A percentile compares a stretch with the other conserved stretches of the same genome.
phyloP scores from a whole-genome alignment of 2,113 vertebrate genomes.

The Anguilla rostrata region DNA sequence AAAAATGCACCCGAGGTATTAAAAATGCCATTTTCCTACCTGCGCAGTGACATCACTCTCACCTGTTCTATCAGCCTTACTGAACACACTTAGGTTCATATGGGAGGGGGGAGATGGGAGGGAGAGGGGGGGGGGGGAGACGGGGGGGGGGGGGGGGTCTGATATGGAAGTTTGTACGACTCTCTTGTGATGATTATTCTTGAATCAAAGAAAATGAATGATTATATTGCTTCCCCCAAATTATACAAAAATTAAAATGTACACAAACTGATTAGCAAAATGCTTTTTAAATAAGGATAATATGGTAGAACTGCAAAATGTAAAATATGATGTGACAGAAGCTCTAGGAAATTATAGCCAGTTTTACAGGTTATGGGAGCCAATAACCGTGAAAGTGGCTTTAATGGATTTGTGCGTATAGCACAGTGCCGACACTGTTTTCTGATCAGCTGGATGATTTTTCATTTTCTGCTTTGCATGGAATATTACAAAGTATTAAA shows the following conservation, averaged over 20 bases:
- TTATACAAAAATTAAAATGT: neutral
- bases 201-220: neutral
- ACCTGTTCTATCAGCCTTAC: constrained; percentile 13
- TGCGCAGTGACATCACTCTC: constrained; percentile 8
- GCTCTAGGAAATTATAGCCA: too few relatives aligned
- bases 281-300: neutral
- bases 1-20: constrained; percentile 36
- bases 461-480: too few relatives aligned
- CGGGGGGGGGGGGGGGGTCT: neutral
- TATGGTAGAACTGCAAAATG: neutral
- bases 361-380: too few relatives aligned
- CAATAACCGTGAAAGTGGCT: too few relatives aligned
- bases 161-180: neutral
- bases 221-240: neutral
- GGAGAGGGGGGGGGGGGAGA: neutral
- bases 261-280: neutral
- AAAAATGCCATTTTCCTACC: constrained; percentile 33
- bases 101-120: neutral
- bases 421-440: neutral
- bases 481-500: too few relatives aligned
- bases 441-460: neutral
- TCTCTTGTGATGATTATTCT: neutral
- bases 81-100: constrained; percentile 1
- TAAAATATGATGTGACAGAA: neutral
- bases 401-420: too few relatives aligned